Evolutionary conservation across 2,888 invertebrate species (phyloP).

Genomic region (Hipparchia sbordonii): DNA sequence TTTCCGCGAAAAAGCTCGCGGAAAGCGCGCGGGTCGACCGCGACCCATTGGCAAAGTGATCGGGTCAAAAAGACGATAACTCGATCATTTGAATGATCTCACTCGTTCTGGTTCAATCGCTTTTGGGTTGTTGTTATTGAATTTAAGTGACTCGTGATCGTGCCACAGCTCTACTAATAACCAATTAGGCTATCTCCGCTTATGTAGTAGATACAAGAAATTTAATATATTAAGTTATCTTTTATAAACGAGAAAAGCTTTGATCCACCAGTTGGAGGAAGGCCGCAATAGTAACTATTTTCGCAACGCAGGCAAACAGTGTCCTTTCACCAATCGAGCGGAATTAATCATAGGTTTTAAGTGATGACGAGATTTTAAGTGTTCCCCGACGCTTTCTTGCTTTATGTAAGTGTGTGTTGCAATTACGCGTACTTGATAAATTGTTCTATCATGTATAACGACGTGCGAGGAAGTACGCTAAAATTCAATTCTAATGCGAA

Average conservation of each 20-base stretch:
- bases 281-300: slow-evolving; percentile 27
- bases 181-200: no score
- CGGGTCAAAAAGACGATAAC: no score
- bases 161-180: no score
- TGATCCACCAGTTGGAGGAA: neutral
- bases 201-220: no score
- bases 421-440: slow-evolving; percentile 18
- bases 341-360: slow-evolving; percentile 41
- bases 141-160: no score
- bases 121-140: no score
- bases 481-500: slow-evolving; percentile 17
- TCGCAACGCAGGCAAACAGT: slow-evolving; percentile 25
- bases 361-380: slow-evolving; percentile 25
- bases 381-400: slow-evolving; percentile 19
- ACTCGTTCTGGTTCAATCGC: no score
- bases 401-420: slow-evolving; percentile 17
- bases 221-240: slow-evolving; percentile 9
- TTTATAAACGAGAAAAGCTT: slow-evolving; percentile 24
- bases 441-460: slow-evolving; percentile 18
- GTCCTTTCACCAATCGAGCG: slow-evolving; percentile 46
- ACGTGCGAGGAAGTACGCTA: neutral
- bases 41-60: no score
- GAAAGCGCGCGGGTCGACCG: no score
- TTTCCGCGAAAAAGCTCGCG: no score
- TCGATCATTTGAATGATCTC: no score